phyloP scores from a whole-genome alignment of 92 coral and sea anemone genomes.

The Meandrina meandrites region DNA sequence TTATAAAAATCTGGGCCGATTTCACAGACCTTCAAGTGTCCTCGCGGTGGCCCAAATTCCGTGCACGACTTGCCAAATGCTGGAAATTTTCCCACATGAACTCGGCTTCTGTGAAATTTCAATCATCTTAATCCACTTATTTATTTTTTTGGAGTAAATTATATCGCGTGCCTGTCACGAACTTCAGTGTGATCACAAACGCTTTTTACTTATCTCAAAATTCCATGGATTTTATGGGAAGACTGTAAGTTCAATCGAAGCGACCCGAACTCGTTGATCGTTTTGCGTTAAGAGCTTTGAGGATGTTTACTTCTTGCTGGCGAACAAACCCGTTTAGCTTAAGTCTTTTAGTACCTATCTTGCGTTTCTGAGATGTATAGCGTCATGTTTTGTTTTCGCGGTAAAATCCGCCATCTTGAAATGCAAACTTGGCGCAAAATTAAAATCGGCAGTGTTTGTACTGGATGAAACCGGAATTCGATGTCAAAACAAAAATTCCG shows the following conservation, averaged over 20 bases:
- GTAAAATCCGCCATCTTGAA: not conserved
- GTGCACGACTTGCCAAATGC: not conserved
- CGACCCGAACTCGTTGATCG: not conserved
- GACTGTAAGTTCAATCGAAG: not conserved
- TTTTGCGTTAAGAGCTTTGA: not conserved
- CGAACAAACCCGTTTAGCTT: not conserved
- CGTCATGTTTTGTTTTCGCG: not conserved
- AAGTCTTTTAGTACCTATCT: not conserved
- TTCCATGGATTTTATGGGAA: not conserved
- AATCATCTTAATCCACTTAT: not conserved
- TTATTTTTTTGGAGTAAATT: not conserved
- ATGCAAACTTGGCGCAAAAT: not conserved
- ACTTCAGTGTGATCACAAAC: not conserved
- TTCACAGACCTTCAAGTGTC: not conserved
- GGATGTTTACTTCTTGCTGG: not conserved
- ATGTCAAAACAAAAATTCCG: not conserved
- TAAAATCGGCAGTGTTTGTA: not conserved
- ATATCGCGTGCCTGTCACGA: not conserved
- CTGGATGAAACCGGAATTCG: not conserved
- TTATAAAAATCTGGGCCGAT: not conserved
- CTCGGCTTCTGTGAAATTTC: not conserved
- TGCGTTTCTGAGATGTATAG: not conserved
- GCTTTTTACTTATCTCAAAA: not conserved
- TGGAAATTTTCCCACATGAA: not conserved
- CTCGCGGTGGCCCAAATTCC: not conserved